Evolutionary conservation across 2,797 vertebrate genomes (phyloP).

Genomic region (Hyperoplus immaculatus): DNA sequence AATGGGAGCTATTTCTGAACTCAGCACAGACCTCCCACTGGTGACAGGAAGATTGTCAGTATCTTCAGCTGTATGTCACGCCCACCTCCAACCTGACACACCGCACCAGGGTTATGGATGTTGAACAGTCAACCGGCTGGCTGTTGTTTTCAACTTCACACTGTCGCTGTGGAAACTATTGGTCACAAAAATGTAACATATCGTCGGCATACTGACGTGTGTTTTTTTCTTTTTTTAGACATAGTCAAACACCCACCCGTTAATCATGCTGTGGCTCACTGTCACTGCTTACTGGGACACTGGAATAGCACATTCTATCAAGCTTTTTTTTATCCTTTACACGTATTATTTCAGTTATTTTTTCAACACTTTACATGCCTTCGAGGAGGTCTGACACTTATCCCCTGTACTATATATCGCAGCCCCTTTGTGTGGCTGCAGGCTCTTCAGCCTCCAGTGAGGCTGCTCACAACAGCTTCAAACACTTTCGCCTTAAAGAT

Average conservation of each 20-base stretch:
- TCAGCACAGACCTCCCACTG: conserved; percentile 24
- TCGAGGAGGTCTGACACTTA: conserved; percentile 6
- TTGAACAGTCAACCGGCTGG: conserved; percentile 31
- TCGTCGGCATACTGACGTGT: conserved; percentile 14
- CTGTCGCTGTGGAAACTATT: conserved; percentile 25
- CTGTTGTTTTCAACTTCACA: conserved; percentile 11
- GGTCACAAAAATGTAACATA: conserved; percentile 44
- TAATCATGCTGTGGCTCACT: no score
- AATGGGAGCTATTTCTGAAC: conserved; percentile 50
- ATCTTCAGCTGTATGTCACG: conserved; percentile 22
- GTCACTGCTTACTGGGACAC: no score
- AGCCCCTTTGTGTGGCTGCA: neutral
- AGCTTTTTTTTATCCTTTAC: conserved; percentile 1
- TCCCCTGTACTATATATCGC: neutral
- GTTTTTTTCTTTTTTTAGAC: conserved; percentile 1
- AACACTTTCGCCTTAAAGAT: conserved; percentile 11
- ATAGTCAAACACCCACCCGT: neutral
- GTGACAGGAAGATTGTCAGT: conserved; percentile 42
- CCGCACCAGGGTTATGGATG: neutral
- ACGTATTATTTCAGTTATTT: neutral
- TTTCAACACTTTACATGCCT: conserved; percentile 1
- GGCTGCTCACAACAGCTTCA: neutral
- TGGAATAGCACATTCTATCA: neutral
- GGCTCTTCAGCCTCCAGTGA: neutral
- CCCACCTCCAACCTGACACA: conserved; percentile 32